Evolutionary conservation across 1,140 invertebrate species (phyloP).

Genomic region (Drosophila quadrilineata): DNA sequence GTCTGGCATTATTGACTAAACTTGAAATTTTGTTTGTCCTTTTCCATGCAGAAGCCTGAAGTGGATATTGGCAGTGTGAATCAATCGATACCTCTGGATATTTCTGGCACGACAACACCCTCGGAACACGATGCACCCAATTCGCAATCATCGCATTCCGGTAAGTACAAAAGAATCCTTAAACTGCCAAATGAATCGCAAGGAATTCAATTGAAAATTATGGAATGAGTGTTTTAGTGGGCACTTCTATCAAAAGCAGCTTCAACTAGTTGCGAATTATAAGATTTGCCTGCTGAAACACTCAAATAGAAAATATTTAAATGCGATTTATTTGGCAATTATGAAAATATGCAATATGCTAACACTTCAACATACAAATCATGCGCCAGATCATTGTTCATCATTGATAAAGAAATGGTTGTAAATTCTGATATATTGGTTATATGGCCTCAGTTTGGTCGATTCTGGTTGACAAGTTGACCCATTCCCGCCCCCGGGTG

Average conservation of each 20-base stretch:
- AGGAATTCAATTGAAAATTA: neutral
- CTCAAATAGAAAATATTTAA: too few species aligned
- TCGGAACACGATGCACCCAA: constrained; percentile 80
- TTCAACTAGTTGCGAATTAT: too few species aligned
- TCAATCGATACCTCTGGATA: constrained; percentile 79
- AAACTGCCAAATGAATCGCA: constrained; percentile 15
- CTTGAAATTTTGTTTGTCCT: constrained; percentile 8
- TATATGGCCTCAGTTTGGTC: constrained; percentile 20
- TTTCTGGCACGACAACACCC: constrained; percentile 78
- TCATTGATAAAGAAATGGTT: constrained; percentile 18
- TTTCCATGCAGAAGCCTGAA: constrained; percentile 73
- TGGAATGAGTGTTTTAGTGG: too few species aligned
- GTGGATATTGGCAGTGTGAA: constrained; percentile 77
- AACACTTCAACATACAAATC: constrained; percentile 30
- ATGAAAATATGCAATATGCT: neutral
- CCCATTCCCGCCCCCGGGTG: too few species aligned
- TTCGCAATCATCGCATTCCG: constrained; percentile 80
- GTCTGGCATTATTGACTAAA: constrained; percentile 34
- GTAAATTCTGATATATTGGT: constrained; percentile 6
- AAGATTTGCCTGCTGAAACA: too few species aligned
- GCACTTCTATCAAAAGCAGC: neutral
- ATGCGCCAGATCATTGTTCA: constrained; percentile 36
- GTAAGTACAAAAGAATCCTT: too few species aligned
- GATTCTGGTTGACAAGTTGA: constrained; percentile 6
- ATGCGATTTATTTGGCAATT: constrained; percentile 21